These are phyloP conservation scores for Spinus pinus DNA, from an alignment of 2,797 vertebrate genomes.

Conservation along the genomic window DNA sequence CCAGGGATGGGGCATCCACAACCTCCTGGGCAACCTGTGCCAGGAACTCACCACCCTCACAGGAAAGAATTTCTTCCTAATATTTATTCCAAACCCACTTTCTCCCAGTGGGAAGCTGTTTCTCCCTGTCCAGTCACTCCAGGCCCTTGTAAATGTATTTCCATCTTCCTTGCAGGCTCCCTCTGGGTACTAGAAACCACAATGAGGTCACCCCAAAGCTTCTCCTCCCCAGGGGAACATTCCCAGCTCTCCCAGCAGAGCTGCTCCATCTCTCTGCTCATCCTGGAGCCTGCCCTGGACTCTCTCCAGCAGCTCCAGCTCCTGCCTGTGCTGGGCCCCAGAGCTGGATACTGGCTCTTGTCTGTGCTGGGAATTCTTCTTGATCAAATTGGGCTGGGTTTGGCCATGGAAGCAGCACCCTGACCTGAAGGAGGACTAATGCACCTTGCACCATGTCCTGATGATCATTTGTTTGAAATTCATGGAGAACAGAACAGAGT, in stretches of 20 bases:
- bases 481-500: neutral
- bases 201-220: rapidly evolving
- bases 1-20: neutral
- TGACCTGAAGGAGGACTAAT: neutral
- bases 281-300: neutral
- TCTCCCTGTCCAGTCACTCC: neutral
- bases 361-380: neutral
- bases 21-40: rapidly evolving
- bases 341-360: neutral
- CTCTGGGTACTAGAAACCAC: neutral
- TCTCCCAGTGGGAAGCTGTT: neutral
- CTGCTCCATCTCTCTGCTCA: neutral
- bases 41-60: rapidly evolving
- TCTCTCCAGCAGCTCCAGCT: neutral
- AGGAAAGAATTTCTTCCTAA: neutral
- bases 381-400: neutral
- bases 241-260: neutral
- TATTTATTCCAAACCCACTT: neutral
- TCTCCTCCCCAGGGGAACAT: neutral
- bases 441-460: neutral
- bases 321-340: neutral
- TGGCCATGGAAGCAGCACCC: neutral
- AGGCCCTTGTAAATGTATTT: neutral
- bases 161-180: neutral
- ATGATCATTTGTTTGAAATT: neutral